Percentiles rank a stretch among this genome's conserved stretches.
These are phyloP conservation scores for Scyliorhinus canicula DNA, from an alignment of 2,797 vertebrate species.

Conservation along the genomic window DNA sequence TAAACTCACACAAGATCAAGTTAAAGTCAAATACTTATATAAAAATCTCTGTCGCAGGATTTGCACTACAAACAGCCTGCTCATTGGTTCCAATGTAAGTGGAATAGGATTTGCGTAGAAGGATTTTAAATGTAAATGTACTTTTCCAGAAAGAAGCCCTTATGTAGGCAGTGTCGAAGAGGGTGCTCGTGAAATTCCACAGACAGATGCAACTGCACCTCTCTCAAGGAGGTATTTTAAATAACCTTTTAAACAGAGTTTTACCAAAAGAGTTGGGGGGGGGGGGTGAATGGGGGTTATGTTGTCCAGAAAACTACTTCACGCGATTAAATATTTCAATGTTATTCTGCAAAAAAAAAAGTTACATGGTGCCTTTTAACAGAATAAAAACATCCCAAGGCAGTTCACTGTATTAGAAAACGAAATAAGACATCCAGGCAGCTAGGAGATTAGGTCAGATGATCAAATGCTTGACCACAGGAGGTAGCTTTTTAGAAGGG, in stretches of 20 bases:
- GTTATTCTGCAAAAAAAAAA: too few relatives aligned
- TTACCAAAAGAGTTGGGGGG: too few relatives aligned
- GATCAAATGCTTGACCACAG: neutral
- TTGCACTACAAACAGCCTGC: neutral
- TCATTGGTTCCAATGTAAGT: neutral
- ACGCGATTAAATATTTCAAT: neutral
- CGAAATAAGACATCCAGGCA: neutral
- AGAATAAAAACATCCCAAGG: neutral
- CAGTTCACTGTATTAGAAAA: neutral
- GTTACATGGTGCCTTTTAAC: neutral
- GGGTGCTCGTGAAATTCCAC: neutral
- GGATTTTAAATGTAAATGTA: neutral
- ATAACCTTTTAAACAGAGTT: neutral
- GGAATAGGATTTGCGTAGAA: neutral
- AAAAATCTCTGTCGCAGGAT: neutral
- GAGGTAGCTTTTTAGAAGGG: neutral
- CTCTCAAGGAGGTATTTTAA: neutral
- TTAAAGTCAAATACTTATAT: neutral
- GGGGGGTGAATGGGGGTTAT: neutral
- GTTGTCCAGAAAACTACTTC: neutral
- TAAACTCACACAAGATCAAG: neutral
- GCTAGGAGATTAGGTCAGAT: neutral
- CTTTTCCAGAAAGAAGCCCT: neutral
- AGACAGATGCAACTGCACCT: neutral
- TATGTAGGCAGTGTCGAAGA: neutral